A percentile compares a stretch with the other conserved stretches of the same genome.
phyloP scores from a whole-genome alignment of 2,888 invertebrate species.

The Melanostoma mellinum region DNA sequence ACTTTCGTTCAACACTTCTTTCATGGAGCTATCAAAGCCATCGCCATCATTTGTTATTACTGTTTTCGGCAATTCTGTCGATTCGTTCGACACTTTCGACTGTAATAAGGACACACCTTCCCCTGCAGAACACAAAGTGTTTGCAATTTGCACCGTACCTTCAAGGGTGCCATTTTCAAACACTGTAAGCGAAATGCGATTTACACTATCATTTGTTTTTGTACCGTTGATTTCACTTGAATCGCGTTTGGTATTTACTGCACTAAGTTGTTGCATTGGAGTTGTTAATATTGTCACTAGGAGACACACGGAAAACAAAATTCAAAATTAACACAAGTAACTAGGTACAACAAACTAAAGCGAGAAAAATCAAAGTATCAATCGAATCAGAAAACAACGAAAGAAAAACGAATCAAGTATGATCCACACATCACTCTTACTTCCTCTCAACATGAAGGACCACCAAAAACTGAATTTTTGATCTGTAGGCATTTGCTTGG shows the following conservation, averaged over 20 bases:
- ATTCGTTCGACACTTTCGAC: constrained; percentile 29
- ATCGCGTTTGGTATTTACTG: constrained; percentile 35
- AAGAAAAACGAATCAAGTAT: constrained; percentile 18
- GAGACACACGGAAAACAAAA: background rate
- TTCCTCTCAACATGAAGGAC: constrained; percentile 74
- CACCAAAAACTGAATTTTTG: constrained; percentile 81
- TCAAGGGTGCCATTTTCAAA: constrained; percentile 80
- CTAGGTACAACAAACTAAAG: background rate
- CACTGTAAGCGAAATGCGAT: constrained; percentile 67
- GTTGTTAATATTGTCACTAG: constrained; percentile 44
- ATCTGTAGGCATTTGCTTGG: constrained; percentile 59
- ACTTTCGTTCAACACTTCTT: constrained; percentile 73
- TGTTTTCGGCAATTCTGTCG: constrained; percentile 38
- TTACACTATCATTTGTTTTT: constrained; percentile 22
- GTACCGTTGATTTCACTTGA: constrained; percentile 31
- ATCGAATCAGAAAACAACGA: constrained; percentile 22
- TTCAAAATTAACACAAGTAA: constrained; percentile 2
- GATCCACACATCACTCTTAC: constrained; percentile 47
- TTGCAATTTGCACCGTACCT: constrained; percentile 76
- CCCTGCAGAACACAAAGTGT: constrained; percentile 30
- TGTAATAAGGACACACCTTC: constrained; percentile 24
- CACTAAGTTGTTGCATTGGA: constrained; percentile 48
- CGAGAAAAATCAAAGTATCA: background rate
- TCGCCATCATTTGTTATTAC: constrained; percentile 51
- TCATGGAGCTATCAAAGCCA: constrained; percentile 49